Base-by-base conservation (phyloP, 2,113 vertebrate species). In the Oryzias melastigma region DNA sequence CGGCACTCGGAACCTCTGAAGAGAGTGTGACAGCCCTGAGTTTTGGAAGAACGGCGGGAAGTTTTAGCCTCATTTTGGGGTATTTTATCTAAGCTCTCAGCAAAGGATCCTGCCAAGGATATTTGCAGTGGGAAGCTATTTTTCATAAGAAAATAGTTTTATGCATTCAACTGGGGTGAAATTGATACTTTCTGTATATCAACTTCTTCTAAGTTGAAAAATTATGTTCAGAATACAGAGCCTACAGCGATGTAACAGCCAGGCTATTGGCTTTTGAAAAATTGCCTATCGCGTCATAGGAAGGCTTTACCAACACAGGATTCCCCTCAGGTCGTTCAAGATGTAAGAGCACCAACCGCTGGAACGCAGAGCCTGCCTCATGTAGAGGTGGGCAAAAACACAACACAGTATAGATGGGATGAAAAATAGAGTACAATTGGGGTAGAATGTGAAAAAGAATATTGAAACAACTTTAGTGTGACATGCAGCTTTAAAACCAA, bases 201-300 rank as follows among this genome's bases (percentile, higher is more conserved):
- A 72, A 71, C 64, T 61, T 48, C 24, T 55, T 52, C 5, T 22
- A 52, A 63, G 56, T 54, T 72, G 58, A 50, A 68, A 71, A 80
- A 74, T 61, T 7, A 62, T 54, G 56, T 71, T 66, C 59, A 43
- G 56, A 75, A 77, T 65, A 63, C 52, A 77, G 68, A 73, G 59
- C 76, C 58, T 41, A 61, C 42, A 59, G 63, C 55, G 10, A 66
- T 53, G 52, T 54, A 58, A 56, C 49, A 81, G 64, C 19, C 25
- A 3, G 12, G 66, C 63, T 65, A 66, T 52, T 80, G 60, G 63
- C 77, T 71, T 81, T 62, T 66, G 44, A 70, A 68, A 73, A 78
- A 75, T 52, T 22, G 43, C 48, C 41, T 57, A 42, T 70, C 60
- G 55, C 55, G 44, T 69, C 27, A 45, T 12, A 46, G 51, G 44